A percentile compares a stretch with the other conserved stretches of the same genome.
Evolutionary conservation across 2,888 invertebrate genomes (phyloP).

Genomic region (Chromoteleia sp.): DNA sequence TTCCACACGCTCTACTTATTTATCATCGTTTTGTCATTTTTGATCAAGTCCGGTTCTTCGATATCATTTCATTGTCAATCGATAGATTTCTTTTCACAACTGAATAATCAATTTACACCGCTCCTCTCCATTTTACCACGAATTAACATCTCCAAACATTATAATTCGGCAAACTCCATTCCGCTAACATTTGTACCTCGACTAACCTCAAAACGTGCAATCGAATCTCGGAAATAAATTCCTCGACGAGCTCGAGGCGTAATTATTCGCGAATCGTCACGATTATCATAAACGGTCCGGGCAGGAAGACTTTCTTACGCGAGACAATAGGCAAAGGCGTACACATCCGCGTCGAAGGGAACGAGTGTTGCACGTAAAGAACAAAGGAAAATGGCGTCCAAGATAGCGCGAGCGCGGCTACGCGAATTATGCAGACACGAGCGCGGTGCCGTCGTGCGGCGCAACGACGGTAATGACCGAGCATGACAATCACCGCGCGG

Average conservation of each 20-base stretch:
- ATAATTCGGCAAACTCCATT: no score
- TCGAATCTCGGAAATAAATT: neutral
- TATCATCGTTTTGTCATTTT: no score
- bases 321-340: slow-evolving; percentile 58
- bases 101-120: no score
- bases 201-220: no score
- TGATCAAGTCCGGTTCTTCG: no score
- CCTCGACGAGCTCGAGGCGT: slow-evolving; percentile 14
- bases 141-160: no score
- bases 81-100: no score
- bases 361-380: slow-evolving; percentile 68
- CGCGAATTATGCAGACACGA: slow-evolving; percentile 68
- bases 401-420: slow-evolving; percentile 59
- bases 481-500: slow-evolving; percentile 70
- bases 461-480: slow-evolving; percentile 71
- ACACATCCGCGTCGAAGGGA: slow-evolving; percentile 60
- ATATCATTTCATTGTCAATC: no score
- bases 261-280: slow-evolving; percentile 56
- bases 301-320: slow-evolving; percentile 17
- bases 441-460: slow-evolving; percentile 68
- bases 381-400: slow-evolving; percentile 70
- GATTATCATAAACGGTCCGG: slow-evolving; percentile 47
- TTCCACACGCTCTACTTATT: no score
- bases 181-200: no score
- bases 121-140: no score